Conservation (phyloP, 2,113 vertebrate genomes). For the Pollimyrus isidori region DNA sequence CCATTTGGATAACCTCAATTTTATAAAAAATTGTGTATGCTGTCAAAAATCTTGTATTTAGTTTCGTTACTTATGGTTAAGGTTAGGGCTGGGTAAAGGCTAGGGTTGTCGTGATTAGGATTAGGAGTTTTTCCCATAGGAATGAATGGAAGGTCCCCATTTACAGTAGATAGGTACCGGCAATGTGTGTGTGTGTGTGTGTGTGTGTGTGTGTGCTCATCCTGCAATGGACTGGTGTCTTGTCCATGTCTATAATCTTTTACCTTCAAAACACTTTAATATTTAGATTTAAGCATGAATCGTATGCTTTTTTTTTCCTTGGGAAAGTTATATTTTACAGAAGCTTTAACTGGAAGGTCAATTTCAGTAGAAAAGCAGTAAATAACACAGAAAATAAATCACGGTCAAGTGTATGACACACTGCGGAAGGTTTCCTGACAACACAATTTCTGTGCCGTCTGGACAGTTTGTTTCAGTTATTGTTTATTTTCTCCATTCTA, state of each 20-base stretch:
- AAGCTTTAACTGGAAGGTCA: not conserved
- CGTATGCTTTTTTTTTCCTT: not conserved
- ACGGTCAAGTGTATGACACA: not conserved
- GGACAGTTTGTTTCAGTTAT: not conserved
- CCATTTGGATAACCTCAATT: no score
- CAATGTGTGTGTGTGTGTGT: not conserved
- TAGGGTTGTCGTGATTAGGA: no score
- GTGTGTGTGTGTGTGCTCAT: not conserved
- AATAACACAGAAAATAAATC: not conserved
- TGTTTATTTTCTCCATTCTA: conserved; percentile 14
- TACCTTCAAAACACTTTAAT: not conserved
- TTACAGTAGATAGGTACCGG: no score
- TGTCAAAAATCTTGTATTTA: no score
- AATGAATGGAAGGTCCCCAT: no score
- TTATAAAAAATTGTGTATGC: no score
- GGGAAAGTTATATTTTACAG: not conserved
- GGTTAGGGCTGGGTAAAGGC: no score
- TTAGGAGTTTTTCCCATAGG: no score
- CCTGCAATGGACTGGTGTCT: not conserved
- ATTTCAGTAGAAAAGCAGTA: not conserved
- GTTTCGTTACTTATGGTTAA: no score
- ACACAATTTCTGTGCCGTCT: conserved; percentile 6
- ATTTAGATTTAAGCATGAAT: not conserved
- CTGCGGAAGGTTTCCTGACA: conserved; percentile 11
- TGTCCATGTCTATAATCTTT: not conserved